Conservation (phyloP, 2,888 invertebrate species). For the Slavum lentiscoides region DNA sequence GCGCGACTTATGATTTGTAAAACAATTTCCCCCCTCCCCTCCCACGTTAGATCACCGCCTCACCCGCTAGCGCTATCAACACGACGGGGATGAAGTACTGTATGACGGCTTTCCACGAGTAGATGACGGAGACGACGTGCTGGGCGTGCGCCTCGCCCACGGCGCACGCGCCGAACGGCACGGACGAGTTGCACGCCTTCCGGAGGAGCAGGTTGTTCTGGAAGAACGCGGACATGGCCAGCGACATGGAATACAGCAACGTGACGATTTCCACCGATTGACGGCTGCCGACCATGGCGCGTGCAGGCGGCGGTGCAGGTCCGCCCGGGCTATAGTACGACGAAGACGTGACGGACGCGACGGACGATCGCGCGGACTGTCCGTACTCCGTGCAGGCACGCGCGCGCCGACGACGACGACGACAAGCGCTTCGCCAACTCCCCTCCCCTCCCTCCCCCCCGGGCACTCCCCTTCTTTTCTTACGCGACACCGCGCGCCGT, state of each 20-base stretch:
- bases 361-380: background rate
- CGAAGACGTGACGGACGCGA: background rate
- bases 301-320: background rate
- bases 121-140: constrained; percentile 54
- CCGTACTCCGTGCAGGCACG: too few species aligned
- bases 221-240: constrained; percentile 44
- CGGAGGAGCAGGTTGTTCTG: constrained; percentile 48
- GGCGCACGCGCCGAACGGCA: constrained; percentile 53
- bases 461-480: too few species aligned
- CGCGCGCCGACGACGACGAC: too few species aligned
- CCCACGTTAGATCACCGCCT: too few species aligned
- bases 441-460: too few species aligned
- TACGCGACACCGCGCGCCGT: too few species aligned
- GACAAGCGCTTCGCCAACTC: too few species aligned
- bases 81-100: constrained; percentile 30
- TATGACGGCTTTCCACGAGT: constrained; percentile 41
- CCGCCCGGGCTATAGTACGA: background rate
- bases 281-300: background rate
- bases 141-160: constrained; percentile 55
- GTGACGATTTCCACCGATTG: constrained; percentile 41
- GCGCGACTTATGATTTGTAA: too few species aligned
- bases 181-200: constrained; percentile 49
- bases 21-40: too few species aligned
- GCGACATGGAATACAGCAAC: constrained; percentile 11
- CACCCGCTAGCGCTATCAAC: constrained; percentile 29